Evolutionary conservation across 2,888 invertebrate genomes (phyloP).

Genomic region (Tupiocoris notatus): DNA sequence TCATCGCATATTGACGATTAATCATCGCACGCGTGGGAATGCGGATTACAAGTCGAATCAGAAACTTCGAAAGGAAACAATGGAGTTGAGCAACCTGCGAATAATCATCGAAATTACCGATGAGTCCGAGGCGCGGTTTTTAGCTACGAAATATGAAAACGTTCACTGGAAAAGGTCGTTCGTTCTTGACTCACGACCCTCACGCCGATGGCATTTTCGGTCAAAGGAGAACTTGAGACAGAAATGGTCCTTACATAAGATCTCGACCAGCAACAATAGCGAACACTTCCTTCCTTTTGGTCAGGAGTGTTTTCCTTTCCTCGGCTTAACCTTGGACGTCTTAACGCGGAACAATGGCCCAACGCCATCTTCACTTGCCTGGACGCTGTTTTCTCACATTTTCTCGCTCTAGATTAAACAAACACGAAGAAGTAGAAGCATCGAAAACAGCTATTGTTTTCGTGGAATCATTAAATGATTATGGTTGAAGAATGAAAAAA

Average conservation of each 20-base stretch:
- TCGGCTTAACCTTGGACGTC: slow-evolving; percentile 1
- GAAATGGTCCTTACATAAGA: slow-evolving; percentile 1
- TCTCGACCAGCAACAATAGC: background rate
- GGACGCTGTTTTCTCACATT: too few relatives aligned
- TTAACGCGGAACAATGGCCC: too few relatives aligned
- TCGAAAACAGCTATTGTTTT: too few relatives aligned
- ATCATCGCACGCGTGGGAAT: slow-evolving; percentile 9
- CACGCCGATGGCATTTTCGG: slow-evolving; percentile 13
- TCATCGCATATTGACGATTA: too few relatives aligned
- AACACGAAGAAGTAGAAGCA: too few relatives aligned
- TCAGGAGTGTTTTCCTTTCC: background rate
- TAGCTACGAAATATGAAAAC: too few relatives aligned
- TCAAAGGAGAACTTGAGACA: background rate
- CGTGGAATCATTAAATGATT: too few relatives aligned
- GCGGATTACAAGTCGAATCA: background rate
- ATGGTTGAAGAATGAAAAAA: too few relatives aligned
- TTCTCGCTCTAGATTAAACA: too few relatives aligned
- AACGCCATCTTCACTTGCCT: too few relatives aligned
- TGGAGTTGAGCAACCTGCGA: too few relatives aligned
- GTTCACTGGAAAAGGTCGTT: background rate
- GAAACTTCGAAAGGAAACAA: too few relatives aligned
- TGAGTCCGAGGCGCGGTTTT: background rate
- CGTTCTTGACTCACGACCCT: background rate
- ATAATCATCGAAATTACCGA: background rate
- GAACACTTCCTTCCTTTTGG: slow-evolving; percentile 10